phyloP scores from a whole-genome alignment of 2,797 vertebrate genomes.

The Peromyscus attwateri region DNA sequence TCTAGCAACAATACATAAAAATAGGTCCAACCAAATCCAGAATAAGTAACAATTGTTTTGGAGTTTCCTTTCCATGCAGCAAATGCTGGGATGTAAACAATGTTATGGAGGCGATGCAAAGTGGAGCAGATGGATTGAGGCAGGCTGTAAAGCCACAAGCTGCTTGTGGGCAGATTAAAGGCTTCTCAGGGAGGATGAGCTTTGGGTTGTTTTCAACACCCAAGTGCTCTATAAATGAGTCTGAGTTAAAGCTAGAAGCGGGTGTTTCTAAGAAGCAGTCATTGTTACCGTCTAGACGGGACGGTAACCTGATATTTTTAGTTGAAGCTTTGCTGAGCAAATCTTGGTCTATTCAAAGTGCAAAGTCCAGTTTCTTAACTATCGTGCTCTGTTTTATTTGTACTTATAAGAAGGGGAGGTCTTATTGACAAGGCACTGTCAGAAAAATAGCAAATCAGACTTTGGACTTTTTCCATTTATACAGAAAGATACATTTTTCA shows the following conservation, averaged over 20 bases:
- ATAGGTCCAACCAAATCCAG: not conserved
- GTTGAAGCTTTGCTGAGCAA: not conserved
- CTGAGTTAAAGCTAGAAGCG: constrained; percentile 56
- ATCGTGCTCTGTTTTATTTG: constrained; percentile 9
- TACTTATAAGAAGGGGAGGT: constrained; percentile 18
- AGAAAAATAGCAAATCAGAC: constrained; percentile 32
- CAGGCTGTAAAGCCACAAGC: constrained; percentile 68
- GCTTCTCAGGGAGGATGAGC: constrained; percentile 73
- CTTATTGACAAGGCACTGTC: constrained; percentile 1
- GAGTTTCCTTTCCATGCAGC: not conserved
- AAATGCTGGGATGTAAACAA: not conserved
- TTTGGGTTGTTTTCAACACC: constrained; percentile 65
- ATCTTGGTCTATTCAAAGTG: not conserved
- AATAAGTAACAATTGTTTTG: not conserved
- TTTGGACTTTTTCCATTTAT: constrained; percentile 18
- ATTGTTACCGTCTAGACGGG: not conserved
- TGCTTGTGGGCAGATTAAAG: constrained; percentile 79
- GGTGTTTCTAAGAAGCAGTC: not conserved
- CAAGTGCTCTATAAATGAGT: constrained; percentile 54
- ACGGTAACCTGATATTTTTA: constrained; percentile 1
- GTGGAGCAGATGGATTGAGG: constrained; percentile 64
- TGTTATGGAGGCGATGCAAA: constrained; percentile 35
- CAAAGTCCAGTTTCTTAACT: not conserved
- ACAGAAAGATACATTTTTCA: constrained; percentile 28
- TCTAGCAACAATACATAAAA: constrained; percentile 38